Base-by-base conservation (phyloP, 2,113 vertebrate species). In the Etheostoma spectabile region DNA sequence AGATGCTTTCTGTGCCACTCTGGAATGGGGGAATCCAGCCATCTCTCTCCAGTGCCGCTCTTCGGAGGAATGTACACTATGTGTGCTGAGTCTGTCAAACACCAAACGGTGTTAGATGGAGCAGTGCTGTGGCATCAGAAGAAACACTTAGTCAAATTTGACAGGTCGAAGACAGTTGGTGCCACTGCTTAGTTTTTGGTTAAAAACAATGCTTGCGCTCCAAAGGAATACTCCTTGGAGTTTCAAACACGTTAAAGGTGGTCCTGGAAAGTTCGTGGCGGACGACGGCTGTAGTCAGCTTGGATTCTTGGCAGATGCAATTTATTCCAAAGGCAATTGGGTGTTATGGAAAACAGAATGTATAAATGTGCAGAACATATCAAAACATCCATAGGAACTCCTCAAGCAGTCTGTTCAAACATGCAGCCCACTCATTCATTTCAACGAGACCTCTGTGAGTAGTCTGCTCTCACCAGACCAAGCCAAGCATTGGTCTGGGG, bases 1-100 rank as follows among this genome's bases (percentile, higher is more conserved):
- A 85, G 87, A 86, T 86, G 73, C 91, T 90, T 77, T 89, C 74
- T 82, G 87, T 92, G 74, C 84, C 90, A 92, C 91, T 90, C 69
- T 80, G 89, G 90, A 93, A 83, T 83, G 79, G 80, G 49, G 72
- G 79, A 89, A 84, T 81, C 80, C 74, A 90, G 82, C 77, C 81
- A 81, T 84, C 68, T 79, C 76, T 86, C 82, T 79, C 68, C 77
- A 46, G 42, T 48, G 51, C 75, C 14, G 59, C 48, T 88, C 87
- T 89, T 84, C 45, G 38, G 88, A 92, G 86, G 82, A 88, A 91
- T 84, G 78, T 71, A 73, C 63, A 45, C 62, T 46, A 79, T 86
- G 77, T 56, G 27, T 60, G 67, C 38, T 57, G 79, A 75, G 59
- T 65, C 77, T 74, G 55, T 93, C 73, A 78, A 71, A 87, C 38